Evolutionary conservation across 1,140 invertebrate genomes (phyloP), one percentile per base, ranked within the genome.

Genomic region (Megalonaias nervosa): DNA sequence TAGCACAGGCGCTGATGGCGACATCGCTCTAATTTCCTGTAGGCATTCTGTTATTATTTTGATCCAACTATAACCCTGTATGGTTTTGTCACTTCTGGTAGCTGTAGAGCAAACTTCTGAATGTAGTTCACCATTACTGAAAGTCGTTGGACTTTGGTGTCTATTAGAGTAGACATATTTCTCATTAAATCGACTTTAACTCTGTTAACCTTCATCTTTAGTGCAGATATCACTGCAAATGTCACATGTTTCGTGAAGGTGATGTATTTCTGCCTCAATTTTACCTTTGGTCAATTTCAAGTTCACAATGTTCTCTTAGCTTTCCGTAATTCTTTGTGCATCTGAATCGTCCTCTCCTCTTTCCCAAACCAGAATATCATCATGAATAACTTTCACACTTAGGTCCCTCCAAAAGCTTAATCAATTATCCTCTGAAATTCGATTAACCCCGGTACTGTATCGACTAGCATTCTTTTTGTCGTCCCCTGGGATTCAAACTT

Each of bases 161-260:
- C 73, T 55, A 21, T 65, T 59, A 83, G 84, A 15, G 23, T 72
- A 61, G 68, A 71, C 75, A 86, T 79, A 1, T 78, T 55, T 17
- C 16, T 48, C 4, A 92, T 89, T 48, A 88, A 87, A 17, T 83
- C 74, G 1, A 91, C 77, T 74, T 79, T 12, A 92, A 75, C 31
- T 2, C 31, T 31, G 31, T 31, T 31, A 31, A 31, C 31, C 5
- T 31, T 31, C 31, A 31, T 2, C 14, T 91, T 91, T 16, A 89
- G 75, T 56, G 68, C 68, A 21, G 84, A 81, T 6, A 92, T 75
- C n/a, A n/a, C 16, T 89, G 77, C n/a, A n/a, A n/a, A n/a, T n/a
- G n/a, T n/a, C n/a, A n/a, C n/a, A 55, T 90, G 82, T 3, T 81
- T 66, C 21, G 77, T 59, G 57, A 78, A 82, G 6, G 58, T 65